Conservation (phyloP, 2,888 invertebrate genomes). For the Phytoseiulus persimilis region DNA sequence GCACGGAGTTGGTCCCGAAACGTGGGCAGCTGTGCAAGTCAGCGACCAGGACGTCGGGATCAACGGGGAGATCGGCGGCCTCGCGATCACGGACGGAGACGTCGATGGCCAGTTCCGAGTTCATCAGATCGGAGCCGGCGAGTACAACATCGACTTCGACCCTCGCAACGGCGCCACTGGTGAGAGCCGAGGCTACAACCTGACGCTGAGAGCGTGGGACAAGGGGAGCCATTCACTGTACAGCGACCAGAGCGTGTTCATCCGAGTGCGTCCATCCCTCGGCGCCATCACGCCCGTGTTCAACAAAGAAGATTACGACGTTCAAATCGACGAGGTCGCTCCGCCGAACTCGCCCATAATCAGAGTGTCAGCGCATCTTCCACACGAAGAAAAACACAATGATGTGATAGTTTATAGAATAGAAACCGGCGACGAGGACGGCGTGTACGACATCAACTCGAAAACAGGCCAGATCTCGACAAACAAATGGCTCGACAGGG, state of each 20-base stretch:
- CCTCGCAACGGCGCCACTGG: constrained; percentile 56
- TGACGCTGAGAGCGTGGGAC: constrained; percentile 76
- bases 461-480: constrained; percentile 83
- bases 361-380: constrained; percentile 63
- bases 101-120: constrained; percentile 79
- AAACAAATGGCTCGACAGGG: constrained; percentile 70
- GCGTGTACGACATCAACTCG: constrained; percentile 75
- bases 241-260: constrained; percentile 70
- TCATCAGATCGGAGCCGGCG: constrained; percentile 54
- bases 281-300: constrained; percentile 63
- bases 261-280: constrained; percentile 56
- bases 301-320: constrained; percentile 74
- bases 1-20: constrained; percentile 60
- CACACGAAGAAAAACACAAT: constrained; percentile 54
- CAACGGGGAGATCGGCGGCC: constrained; percentile 69
- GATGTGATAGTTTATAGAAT: constrained; percentile 78
- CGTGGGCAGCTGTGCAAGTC: constrained; percentile 80
- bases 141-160: constrained; percentile 66
- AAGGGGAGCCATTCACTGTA: constrained; percentile 60
- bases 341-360: constrained; percentile 80
- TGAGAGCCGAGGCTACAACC: constrained; percentile 61
- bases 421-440: constrained; percentile 51
- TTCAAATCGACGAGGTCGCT: constrained; percentile 75
- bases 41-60: constrained; percentile 72
- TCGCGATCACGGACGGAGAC: constrained; percentile 81